Conservation (phyloP, 2,888 invertebrate species). For the Romanomermis culicivorax region DNA sequence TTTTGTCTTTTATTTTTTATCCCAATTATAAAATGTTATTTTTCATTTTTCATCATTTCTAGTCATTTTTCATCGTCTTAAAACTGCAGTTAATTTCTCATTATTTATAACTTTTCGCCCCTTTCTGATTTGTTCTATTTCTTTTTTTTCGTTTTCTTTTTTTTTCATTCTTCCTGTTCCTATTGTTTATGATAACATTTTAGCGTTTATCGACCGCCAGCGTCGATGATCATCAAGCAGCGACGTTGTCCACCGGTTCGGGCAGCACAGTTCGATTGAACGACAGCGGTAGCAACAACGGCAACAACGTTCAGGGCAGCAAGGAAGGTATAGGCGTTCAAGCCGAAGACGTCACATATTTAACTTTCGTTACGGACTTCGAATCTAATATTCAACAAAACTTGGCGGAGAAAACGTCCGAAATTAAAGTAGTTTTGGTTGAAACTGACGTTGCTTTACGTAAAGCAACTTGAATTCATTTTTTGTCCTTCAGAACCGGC, state of each 20-base stretch:
- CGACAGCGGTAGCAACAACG: too few species aligned
- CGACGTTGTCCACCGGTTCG: neutral
- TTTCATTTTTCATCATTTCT: too few species aligned
- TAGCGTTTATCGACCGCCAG: neutral
- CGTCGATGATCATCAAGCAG: neutral
- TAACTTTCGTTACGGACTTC: constrained; percentile 17
- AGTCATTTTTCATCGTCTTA: too few species aligned
- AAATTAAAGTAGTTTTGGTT: neutral
- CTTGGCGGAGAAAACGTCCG: neutral
- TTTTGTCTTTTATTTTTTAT: too few species aligned
- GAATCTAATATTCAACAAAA: constrained; percentile 17
- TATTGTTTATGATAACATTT: too few species aligned
- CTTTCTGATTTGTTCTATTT: too few species aligned
- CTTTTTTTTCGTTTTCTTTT: too few species aligned
- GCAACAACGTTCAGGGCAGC: too few species aligned
- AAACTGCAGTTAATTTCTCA: too few species aligned
- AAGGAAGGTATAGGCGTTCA: constrained; percentile 1
- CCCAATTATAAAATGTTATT: too few species aligned
- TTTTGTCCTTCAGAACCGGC: neutral
- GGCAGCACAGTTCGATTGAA: neutral
- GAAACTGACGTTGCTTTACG: neutral
- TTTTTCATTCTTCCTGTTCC: too few species aligned
- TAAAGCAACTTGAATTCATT: neutral
- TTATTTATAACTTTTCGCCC: too few species aligned
- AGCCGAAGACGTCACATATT: constrained; percentile 16